Percentiles rank a stretch among this genome's conserved stretches.
Conservation (phyloP, 2,797 vertebrate species). For the Florisuga fusca region DNA sequence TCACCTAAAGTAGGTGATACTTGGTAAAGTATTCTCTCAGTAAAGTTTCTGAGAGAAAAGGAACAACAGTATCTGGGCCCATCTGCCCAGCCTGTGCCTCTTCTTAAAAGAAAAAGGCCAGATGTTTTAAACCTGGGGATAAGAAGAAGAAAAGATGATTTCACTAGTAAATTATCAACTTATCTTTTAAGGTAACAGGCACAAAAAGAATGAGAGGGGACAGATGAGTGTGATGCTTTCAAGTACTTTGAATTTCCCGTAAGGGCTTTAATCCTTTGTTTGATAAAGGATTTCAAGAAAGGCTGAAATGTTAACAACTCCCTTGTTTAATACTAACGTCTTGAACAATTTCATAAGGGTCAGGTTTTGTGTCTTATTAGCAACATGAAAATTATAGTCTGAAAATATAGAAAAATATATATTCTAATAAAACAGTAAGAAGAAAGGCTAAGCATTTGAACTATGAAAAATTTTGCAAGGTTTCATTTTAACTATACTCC, state of each 20-base stretch:
- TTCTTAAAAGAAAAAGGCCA: background rate
- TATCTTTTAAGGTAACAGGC: background rate
- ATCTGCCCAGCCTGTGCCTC: background rate
- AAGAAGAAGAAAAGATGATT: background rate
- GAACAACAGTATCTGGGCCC: background rate
- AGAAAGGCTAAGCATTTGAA: background rate
- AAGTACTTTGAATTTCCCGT: background rate
- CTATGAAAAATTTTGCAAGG: background rate
- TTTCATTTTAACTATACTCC: background rate
- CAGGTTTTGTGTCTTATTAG: background rate
- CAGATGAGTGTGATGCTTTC: background rate
- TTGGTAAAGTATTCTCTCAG: too few relatives aligned
- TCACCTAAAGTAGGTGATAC: too few relatives aligned
- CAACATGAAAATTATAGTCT: background rate
- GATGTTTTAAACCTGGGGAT: background rate
- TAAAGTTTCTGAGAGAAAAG: background rate
- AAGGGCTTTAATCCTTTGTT: background rate
- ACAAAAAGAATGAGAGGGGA: background rate
- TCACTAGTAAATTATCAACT: background rate
- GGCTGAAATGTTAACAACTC: background rate
- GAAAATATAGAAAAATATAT: background rate
- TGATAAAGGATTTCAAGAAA: background rate
- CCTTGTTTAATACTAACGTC: background rate
- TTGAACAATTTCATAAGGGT: background rate
- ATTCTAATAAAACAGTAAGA: background rate